These are phyloP conservation scores for Typhlichthys eigenmanni DNA, from an alignment of 2,797 vertebrate genomes.

Conservation along the genomic window DNA sequence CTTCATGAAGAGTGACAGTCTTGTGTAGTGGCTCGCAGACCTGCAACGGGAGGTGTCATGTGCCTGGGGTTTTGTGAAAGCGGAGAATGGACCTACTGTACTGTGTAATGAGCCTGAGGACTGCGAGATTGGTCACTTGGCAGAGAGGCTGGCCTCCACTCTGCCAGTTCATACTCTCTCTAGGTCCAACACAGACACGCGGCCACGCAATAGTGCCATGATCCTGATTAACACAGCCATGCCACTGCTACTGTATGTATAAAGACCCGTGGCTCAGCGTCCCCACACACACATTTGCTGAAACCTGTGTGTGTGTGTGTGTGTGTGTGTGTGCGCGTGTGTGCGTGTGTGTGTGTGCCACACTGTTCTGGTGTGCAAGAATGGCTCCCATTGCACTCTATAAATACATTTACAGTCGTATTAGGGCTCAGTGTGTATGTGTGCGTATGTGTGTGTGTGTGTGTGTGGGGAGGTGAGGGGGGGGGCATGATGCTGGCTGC, in stretches of 20 bases:
- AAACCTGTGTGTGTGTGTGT: too few species aligned
- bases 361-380: too few species aligned
- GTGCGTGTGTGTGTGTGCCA: neutral
- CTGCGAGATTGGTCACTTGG: conserved; percentile 30
- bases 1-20: conserved; percentile 23
- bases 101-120: conserved; percentile 16
- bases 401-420: conserved; percentile 68
- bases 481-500: too few species aligned
- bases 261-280: conserved; percentile 9
- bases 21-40: conserved; percentile 18
- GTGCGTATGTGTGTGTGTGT: neutral
- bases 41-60: conserved; percentile 25
- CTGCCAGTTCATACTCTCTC: conserved; percentile 36
- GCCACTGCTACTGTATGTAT: conserved; percentile 5
- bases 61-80: conserved; percentile 32
- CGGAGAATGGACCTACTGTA: conserved; percentile 29
- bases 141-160: conserved; percentile 27
- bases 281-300: too few species aligned
- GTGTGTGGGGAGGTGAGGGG: neutral
- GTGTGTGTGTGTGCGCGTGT: too few species aligned
- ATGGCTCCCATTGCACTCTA: conserved; percentile 57
- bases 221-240: conserved; percentile 41
- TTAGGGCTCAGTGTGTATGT: conserved; percentile 34
- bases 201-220: conserved; percentile 29
- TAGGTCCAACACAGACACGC: conserved; percentile 28